Percentiles rank a stretch among this genome's conserved stretches.
Evolutionary conservation across 2,888 invertebrate species (phyloP).

Genomic region (Agelastica alni): DNA sequence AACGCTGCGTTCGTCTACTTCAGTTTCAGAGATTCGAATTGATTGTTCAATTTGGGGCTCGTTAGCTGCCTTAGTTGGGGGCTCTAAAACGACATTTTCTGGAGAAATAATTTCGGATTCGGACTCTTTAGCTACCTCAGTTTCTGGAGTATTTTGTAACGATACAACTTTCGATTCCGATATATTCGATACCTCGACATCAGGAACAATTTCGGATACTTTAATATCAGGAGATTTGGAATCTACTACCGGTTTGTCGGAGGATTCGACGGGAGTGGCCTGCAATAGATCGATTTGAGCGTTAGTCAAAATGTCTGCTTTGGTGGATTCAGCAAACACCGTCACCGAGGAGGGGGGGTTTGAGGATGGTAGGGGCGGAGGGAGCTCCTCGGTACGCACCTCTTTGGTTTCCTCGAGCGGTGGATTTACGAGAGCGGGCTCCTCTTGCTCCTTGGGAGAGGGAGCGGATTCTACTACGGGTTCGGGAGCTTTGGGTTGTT

Average conservation of each 20-base stretch:
- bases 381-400: conserved; percentile 68
- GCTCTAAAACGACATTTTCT: background rate
- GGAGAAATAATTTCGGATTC: background rate
- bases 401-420: conserved; percentile 51
- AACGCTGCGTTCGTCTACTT: conserved; percentile 8
- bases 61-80: background rate
- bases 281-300: conserved; percentile 34
- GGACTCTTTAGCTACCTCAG: background rate
- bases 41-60: conserved; percentile 2
- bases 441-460: conserved; percentile 41
- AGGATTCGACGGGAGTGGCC: conserved; percentile 28
- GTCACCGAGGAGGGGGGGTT: conserved; percentile 77
- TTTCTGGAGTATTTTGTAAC: background rate
- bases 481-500: conserved; percentile 36
- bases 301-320: conserved; percentile 60
- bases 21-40: background rate
- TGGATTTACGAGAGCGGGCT: conserved; percentile 39
- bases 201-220: background rate
- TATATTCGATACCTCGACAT: background rate
- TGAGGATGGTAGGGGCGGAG: conserved; percentile 74
- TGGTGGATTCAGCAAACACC: conserved; percentile 72
- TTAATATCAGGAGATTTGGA: conserved; percentile 3
- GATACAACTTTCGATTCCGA: background rate
- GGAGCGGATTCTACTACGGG: conserved; percentile 41
- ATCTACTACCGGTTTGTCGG: background rate